Conservation (phyloP, 2,113 vertebrate genomes). For the Pogonocichla stellata region DNA sequence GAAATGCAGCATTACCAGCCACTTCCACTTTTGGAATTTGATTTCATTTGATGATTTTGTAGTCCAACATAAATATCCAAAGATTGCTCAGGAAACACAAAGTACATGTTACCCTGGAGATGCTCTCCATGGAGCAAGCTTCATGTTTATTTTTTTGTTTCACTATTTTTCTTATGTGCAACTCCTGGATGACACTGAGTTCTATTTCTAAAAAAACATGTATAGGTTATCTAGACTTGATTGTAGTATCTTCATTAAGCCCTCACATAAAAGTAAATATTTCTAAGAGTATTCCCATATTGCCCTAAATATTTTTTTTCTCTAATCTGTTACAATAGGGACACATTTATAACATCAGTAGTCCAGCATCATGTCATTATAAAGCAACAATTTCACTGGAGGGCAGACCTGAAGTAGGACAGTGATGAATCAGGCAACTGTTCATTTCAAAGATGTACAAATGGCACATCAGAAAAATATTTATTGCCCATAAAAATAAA, state of each 20-base stretch:
- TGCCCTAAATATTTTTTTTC: neutral
- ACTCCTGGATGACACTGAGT: neutral
- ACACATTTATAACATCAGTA: neutral
- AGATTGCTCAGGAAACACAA: neutral
- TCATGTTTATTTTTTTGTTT: neutral
- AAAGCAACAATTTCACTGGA: neutral
- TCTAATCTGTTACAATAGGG: neutral
- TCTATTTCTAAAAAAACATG: neutral
- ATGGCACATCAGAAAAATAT: neutral
- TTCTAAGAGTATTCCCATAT: neutral
- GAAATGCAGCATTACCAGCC: neutral
- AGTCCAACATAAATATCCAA: neutral
- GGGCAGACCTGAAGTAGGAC: neutral
- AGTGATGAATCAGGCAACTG: neutral
- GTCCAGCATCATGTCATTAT: neutral
- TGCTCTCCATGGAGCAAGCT: neutral
- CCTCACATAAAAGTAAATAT: neutral
- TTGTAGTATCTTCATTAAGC: neutral
- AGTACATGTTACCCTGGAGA: neutral
- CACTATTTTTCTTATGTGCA: neutral
- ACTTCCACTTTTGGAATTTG: neutral
- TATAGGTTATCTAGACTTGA: rapidly evolving
- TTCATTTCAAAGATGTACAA: neutral
- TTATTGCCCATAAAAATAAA: neutral
- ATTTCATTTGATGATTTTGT: neutral